Base-by-base conservation (phyloP, 2,888 invertebrate genomes). In the Hololepta plana region DNA sequence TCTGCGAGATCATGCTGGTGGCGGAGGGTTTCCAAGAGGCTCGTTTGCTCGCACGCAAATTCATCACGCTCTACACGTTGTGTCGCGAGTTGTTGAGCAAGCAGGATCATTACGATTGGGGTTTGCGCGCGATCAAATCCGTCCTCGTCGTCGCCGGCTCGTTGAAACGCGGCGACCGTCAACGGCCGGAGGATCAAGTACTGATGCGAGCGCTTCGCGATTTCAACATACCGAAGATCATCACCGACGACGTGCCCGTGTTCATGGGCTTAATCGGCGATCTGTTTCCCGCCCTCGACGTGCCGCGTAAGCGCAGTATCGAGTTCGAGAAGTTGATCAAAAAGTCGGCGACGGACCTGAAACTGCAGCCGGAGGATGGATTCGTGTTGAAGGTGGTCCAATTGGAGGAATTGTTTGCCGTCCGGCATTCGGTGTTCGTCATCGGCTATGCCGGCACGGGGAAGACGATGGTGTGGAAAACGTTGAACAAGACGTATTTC, bases 61-160 rank as follows among this genome's bases (percentile, higher is more conserved):
- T 93, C 53, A 87, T 93, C 47, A 90, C 91, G 0, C 62, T 91
- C 7, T 90, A 91, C 53, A 84, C 79, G 3, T 58, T 93, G 35
- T 91, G 91, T 48, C 71, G 71, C 37, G 91, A 93, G 50, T 56
- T 93, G 37, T 59, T 93, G 3, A 91, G 90, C 23, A 90, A 90
- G 49, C 84, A 90, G 53, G 91, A 93, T 51, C 93, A 93, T 52
- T 93, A 93, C 46, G 93, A 93, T 62, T 88, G 91, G 91, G 93
- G 93, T 17, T 60, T 93, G 27, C 59, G 93, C 39, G 93, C 93
- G 27, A 91, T 93, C 41, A 93, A 93, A 51, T 91, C 91, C 27
- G 90, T 93, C 23, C 59, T 93, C 26, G 91, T 93, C 2, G 90
- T 93, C 6, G 91, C 91, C 36, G 91, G 90, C 21, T 73, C 88